Evolutionary conservation across 64 coral and sea anemone species (phyloP), one percentile per base, ranked within the genome.

Genomic region (Acropora tenuis): DNA sequence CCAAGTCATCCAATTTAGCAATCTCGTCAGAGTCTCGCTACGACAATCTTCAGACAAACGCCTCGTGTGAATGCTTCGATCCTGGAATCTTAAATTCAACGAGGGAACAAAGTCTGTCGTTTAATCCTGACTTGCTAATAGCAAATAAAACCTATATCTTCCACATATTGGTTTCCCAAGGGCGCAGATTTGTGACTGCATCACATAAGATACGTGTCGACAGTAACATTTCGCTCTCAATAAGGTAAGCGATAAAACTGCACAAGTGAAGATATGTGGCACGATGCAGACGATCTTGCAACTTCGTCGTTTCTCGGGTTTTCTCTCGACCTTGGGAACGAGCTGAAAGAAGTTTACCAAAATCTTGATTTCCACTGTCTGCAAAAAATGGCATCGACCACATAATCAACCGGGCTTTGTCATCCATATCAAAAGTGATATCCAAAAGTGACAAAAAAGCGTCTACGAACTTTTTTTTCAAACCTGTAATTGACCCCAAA

Each of bases 141-240:
- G 65, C 92, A 1, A 94, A 78, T 20, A 60, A 69, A 2, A 43
- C 78, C 44, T 97, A 97, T 44, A 58, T 91, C 43, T 86, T 97
- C 47, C 76, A 84, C 48, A 16, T 94, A 15, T 53, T 97, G 3
- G 91, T 84, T 69, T 30, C 40, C 50, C 86, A 80, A 74, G 92
- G 48, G 46, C 83, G 6, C 50, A 86, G 83, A 88, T 48, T 5
- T 89, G 89, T 43, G 48, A 76, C 46, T 19, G 43, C 44, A 48
- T 72, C 18, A 18, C 95, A 88, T 88, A 94, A 50, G 69, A 19
- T 97, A 9, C 75, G 68, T 20, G 78, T 94, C 1, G 87, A 94
- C 42, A 94, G 88, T n/a, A 86, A 92, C 50, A 58, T 97, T 2
- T 90, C 92, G 30, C 65, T 96, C n/a, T 79, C 88, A 12, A 88